Percentiles rank a stretch among this genome's conserved stretches.
Evolutionary conservation across 2,888 invertebrate species (phyloP).

Genomic region (Chaetoderma sp.): DNA sequence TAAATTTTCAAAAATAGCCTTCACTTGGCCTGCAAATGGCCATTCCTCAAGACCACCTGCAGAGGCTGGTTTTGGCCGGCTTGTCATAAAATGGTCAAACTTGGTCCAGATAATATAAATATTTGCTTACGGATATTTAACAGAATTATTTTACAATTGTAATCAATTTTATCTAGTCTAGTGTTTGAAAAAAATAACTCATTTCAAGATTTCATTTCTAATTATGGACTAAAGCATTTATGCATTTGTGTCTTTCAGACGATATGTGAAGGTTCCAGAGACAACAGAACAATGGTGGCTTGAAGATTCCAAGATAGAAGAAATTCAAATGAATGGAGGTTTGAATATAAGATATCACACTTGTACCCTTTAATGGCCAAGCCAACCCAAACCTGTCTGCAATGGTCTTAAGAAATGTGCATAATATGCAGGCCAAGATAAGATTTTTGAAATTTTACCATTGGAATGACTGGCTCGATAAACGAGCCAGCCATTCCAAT

Average conservation of each 20-base stretch:
- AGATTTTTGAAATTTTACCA: too few species aligned
- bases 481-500: too few species aligned
- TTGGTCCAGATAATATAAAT: too few species aligned
- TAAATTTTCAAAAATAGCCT: too few species aligned
- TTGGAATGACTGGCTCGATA: too few species aligned
- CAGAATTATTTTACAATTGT: neutral
- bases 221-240: neutral
- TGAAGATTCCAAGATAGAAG: constrained; percentile 34
- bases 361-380: too few species aligned
- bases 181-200: neutral
- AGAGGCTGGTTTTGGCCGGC: too few species aligned
- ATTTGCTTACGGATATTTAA: neutral
- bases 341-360: constrained; percentile 11
- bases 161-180: neutral
- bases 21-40: too few species aligned
- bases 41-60: too few species aligned
- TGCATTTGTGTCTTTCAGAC: constrained; percentile 43
- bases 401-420: too few species aligned
- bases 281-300: constrained; percentile 65
- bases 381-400: neutral
- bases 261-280: constrained; percentile 60
- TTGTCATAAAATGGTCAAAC: too few species aligned
- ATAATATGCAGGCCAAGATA: too few species aligned
- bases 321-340: constrained; percentile 43
- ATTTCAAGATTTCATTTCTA: neutral